Conservation (phyloP, 2,113 vertebrate species). For the Hippopotamus amphibius region DNA sequence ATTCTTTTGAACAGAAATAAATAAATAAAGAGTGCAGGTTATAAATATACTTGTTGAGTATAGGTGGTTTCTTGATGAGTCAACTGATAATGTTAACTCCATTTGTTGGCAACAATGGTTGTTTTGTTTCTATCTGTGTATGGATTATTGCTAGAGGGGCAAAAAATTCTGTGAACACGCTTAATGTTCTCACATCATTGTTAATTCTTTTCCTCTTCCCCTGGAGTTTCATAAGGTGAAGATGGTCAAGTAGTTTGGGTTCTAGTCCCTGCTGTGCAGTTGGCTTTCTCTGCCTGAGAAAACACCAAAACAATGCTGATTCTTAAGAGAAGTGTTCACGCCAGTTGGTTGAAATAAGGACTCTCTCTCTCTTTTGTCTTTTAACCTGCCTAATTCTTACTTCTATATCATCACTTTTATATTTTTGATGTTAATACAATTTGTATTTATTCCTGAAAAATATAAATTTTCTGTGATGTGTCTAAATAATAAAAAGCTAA, state of each 20-base stretch:
- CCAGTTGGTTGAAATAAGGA: background rate
- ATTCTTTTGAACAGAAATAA: conserved; percentile 7
- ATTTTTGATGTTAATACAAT: background rate
- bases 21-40: background rate
- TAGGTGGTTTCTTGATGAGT: background rate
- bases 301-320: conserved; percentile 39
- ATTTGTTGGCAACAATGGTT: background rate
- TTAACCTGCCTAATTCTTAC: background rate
- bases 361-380: background rate
- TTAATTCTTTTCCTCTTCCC: conserved; percentile 62
- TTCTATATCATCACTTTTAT: background rate
- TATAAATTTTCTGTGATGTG: background rate
- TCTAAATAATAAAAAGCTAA: conserved; percentile 6
- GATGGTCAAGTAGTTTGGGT: conserved; percentile 69
- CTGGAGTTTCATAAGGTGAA: conserved; percentile 58
- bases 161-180: background rate
- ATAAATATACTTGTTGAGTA: background rate
- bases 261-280: conserved; percentile 37
- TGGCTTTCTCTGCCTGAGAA: conserved; percentile 50
- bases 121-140: background rate
- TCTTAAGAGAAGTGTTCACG: conserved; percentile 13
- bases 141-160: background rate
- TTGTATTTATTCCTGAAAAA: background rate
- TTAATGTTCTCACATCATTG: conserved; percentile 49
- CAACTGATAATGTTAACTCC: background rate